Conservation (phyloP, 1,140 invertebrate genomes). For the Heterodera carotae region DNA sequence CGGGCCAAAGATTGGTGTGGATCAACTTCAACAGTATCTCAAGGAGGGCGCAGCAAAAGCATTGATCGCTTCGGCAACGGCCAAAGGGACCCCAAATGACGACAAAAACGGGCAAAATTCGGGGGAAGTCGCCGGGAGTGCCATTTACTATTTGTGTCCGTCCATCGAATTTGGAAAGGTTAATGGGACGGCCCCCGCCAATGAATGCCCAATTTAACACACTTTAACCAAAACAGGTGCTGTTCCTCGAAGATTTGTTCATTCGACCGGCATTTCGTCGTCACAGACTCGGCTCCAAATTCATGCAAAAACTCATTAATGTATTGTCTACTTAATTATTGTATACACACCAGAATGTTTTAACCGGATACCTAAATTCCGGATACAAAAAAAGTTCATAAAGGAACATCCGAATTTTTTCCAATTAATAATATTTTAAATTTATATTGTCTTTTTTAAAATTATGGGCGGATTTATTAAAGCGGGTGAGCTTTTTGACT, state of each 20-base stretch:
- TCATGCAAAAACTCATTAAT: background rate
- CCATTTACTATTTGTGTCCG: constrained; percentile 3
- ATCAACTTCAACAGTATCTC: background rate
- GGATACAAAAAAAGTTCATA: too few relatives aligned
- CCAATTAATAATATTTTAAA: background rate
- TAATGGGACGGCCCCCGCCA: too few relatives aligned
- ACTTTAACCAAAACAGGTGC: too few relatives aligned
- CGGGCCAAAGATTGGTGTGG: background rate
- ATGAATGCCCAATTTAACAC: too few relatives aligned
- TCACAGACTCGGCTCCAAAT: background rate
- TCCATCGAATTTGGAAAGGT: background rate
- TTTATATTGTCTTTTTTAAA: background rate
- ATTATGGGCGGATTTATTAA: too few relatives aligned
- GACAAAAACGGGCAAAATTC: background rate
- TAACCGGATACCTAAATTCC: too few relatives aligned
- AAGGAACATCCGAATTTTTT: too few relatives aligned
- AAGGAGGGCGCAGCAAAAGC: background rate
- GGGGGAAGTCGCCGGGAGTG: constrained; percentile 3
- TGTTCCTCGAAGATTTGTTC: background rate
- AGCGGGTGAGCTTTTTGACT: too few relatives aligned
- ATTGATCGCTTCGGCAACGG: background rate
- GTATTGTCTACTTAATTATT: background rate
- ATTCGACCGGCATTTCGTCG: constrained; percentile 21
- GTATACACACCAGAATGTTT: too few relatives aligned
- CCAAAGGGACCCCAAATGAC: background rate